These are phyloP conservation scores for Acanthosepion esculentum DNA, from an alignment of 2,888 invertebrate species.

Conservation along the genomic window DNA sequence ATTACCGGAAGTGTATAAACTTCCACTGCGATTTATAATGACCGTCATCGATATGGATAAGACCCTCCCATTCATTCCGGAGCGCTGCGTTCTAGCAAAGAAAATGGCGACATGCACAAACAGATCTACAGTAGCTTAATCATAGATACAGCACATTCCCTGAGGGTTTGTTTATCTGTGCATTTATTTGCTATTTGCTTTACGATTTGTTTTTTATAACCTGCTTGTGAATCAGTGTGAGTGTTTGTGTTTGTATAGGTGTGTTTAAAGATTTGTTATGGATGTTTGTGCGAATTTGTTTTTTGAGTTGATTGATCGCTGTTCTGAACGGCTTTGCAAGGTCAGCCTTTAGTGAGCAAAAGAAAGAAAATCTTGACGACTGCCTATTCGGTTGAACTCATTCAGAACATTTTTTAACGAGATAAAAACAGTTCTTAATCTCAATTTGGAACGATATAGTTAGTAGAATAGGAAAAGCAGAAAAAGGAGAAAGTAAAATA, in stretches of 20 bases:
- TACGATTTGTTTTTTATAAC: background rate
- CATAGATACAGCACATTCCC: background rate
- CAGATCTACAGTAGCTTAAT: background rate
- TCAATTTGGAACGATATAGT: background rate
- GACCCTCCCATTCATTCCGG: background rate
- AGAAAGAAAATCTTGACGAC: background rate
- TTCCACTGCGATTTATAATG: background rate
- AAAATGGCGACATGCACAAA: background rate
- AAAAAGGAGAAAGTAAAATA: background rate
- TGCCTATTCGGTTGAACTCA: background rate
- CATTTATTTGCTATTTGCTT: background rate
- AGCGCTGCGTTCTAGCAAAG: background rate
- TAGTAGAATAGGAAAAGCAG: background rate
- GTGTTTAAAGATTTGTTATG: background rate
- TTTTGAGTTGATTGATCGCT: background rate
- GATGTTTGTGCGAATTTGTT: too few species aligned
- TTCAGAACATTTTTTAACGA: background rate
- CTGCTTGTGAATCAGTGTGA: background rate
- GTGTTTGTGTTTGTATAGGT: background rate
- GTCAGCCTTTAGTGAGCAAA: background rate
- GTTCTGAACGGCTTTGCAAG: background rate
- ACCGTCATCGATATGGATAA: background rate
- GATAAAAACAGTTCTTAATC: background rate
- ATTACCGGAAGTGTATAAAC: background rate
- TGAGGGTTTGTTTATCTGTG: background rate